Evolutionary conservation across 2,797 vertebrate genomes (phyloP), one percentile per base, ranked within the genome.

Genomic region (Diplodus puntazzo): DNA sequence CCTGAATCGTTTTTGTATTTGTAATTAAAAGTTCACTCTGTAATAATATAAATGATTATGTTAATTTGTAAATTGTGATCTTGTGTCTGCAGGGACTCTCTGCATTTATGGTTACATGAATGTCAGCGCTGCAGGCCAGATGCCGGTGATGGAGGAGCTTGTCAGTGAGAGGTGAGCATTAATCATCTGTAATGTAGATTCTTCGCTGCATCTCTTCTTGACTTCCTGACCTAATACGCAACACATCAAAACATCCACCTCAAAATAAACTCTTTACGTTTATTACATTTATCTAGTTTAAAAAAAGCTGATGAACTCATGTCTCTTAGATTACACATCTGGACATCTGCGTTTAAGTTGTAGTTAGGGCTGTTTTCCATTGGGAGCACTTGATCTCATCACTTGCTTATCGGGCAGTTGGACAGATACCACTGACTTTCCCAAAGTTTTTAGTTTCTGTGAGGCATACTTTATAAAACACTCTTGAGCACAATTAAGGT

Each of bases 71-170:
- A 49, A 76, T 63, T 60, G 60, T 81, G 27, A n/a, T 83, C 25
- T 45, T 79, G 11, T 85, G 71, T 83, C 79, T 84, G 72, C 91
- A 94, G 93, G 93, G 74, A 78, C 67, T 90, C 88, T 88, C 88
- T 63, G 89, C 89, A 81, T 92, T 83, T 84, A 92, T 92, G 93
- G 92, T 92, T 75, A 93, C 93, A 92, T 94, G 91, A 94, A 89
- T 79, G 79, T 86, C 89, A 90, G 88, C 78, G 82, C 87, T 87
- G 88, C 91, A 87, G 93, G 93, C 92, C 92, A 84, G 87, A 92
- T 93, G 92, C 90, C 70, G 89, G 92, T 75, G 90, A 94, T 93
- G 93, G 92, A 92, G 88, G 92, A 93, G 88, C 83, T 90, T 77
- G 80, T 88, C 90, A 89, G 77, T 90, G 88, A 93, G 82, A 92